phyloP scores from a whole-genome alignment of 2,797 vertebrate species.

The Aulostomus chinensis region DNA sequence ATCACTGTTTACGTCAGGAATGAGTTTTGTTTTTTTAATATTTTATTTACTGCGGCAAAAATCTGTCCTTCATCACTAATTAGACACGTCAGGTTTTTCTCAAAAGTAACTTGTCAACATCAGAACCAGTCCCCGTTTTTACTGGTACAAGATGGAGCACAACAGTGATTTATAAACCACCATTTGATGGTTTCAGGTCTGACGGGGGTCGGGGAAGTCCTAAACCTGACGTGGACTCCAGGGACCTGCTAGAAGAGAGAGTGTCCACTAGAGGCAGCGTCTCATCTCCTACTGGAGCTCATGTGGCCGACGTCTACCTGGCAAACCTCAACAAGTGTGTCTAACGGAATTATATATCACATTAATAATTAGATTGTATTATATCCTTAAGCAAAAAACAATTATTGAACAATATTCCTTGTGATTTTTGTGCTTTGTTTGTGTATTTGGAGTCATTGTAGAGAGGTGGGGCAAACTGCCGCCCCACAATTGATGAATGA shows the following conservation, averaged over 20 bases:
- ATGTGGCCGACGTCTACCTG: slow-evolving; percentile 97
- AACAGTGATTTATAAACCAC: not conserved
- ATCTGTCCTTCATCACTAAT: not conserved
- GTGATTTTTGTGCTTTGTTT: too few species aligned
- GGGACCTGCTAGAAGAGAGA: slow-evolving; percentile 85
- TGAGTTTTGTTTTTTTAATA: not conserved
- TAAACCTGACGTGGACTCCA: slow-evolving; percentile 88
- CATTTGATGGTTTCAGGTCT: slow-evolving; percentile 72
- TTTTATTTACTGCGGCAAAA: not conserved
- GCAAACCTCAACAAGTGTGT: slow-evolving; percentile 98
- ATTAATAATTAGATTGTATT: too few species aligned
- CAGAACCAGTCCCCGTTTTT: not conserved
- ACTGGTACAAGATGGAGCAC: not conserved
- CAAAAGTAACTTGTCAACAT: not conserved
- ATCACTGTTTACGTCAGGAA: not conserved
- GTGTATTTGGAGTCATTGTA: too few species aligned
- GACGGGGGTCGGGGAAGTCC: slow-evolving; percentile 93
- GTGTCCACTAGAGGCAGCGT: slow-evolving; percentile 90
- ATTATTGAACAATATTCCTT: too few species aligned
- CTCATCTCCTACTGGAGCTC: slow-evolving; percentile 92
- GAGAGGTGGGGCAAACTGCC: too few species aligned
- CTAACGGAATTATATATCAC: too few species aligned
- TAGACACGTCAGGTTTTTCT: not conserved
- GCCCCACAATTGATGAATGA: too few species aligned
- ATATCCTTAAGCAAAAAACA: too few species aligned